A percentile compares a stretch with the other conserved stretches of the same genome.
Conservation (phyloP, 2,797 vertebrate species). For the Karalla daura region DNA sequence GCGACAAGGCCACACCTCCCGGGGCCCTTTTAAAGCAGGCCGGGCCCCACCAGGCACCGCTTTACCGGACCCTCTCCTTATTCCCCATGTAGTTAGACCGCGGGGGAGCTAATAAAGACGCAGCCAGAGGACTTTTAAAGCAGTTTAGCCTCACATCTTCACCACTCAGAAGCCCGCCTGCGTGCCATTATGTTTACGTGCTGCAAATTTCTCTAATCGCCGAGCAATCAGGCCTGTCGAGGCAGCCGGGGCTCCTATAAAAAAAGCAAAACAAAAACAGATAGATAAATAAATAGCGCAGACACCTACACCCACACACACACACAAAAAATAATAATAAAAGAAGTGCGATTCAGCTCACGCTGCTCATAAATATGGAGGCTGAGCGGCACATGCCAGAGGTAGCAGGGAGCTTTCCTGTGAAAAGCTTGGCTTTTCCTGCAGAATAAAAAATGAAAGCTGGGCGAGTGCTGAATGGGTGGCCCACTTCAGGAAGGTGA, state of each 20-base stretch:
- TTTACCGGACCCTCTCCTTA: slow-evolving; percentile 50
- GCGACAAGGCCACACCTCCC: slow-evolving; percentile 54
- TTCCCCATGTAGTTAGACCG: slow-evolving; percentile 46
- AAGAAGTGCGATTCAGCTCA: slow-evolving; percentile 44
- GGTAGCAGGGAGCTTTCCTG: slow-evolving; percentile 25
- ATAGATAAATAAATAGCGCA: too few species aligned
- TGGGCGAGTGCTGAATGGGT: slow-evolving; percentile 33
- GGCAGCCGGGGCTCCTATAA: slow-evolving; percentile 25
- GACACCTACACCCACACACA: background rate
- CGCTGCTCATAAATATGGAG: slow-evolving; percentile 38
- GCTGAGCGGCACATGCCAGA: slow-evolving; percentile 13
- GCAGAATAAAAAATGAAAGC: slow-evolving; percentile 52
- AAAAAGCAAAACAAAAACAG: too few species aligned
- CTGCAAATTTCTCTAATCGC: slow-evolving; percentile 60
- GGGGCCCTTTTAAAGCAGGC: slow-evolving; percentile 41
- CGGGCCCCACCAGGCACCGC: slow-evolving; percentile 45
- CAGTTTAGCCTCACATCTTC: slow-evolving; percentile 28
- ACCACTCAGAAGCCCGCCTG: slow-evolving; percentile 29
- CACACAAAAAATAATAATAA: slow-evolving; percentile 12
- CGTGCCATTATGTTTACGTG: slow-evolving; percentile 56
- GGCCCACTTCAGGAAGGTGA: slow-evolving; percentile 61
- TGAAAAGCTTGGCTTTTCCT: slow-evolving; percentile 28
- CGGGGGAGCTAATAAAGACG: slow-evolving; percentile 59
- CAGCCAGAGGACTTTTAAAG: slow-evolving; percentile 43
- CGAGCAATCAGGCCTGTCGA: slow-evolving; percentile 47